These are phyloP conservation scores for Parasteatoda tepidariorum DNA, from an alignment of 1,140 invertebrate species.

Conservation along the genomic window DNA sequence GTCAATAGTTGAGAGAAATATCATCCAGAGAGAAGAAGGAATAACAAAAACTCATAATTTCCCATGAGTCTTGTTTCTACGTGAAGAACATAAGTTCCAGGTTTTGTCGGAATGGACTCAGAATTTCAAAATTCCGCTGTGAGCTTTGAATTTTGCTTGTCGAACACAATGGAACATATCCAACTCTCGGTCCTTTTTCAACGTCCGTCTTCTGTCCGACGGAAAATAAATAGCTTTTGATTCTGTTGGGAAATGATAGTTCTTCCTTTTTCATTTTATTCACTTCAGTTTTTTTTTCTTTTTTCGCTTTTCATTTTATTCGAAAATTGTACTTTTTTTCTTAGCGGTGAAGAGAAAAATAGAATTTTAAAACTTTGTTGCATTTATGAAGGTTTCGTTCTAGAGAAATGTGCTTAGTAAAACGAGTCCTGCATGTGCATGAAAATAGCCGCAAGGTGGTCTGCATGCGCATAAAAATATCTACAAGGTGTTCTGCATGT, in stretches of 20 bases:
- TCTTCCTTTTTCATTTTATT: slow-evolving; percentile 4
- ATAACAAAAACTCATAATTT: slow-evolving; percentile 42
- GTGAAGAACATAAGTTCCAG: slow-evolving; percentile 59
- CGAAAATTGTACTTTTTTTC: neutral
- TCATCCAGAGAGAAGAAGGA: neutral
- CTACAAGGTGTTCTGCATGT: too few relatives aligned
- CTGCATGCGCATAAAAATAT: too few relatives aligned
- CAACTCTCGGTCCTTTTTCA: slow-evolving; percentile 57
- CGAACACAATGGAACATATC: slow-evolving; percentile 55
- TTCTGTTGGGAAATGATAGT: slow-evolving; percentile 31
- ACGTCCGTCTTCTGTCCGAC: slow-evolving; percentile 50
- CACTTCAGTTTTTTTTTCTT: slow-evolving; percentile 2
- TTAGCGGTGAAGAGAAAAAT: too few relatives aligned
- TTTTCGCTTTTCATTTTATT: neutral
- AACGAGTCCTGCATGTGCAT: neutral
- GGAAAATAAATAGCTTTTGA: slow-evolving; percentile 41
- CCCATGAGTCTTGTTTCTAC: slow-evolving; percentile 52
- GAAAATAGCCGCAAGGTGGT: too few relatives aligned
- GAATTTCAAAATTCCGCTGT: slow-evolving; percentile 54
- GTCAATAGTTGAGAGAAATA: neutral
- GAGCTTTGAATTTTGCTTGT: slow-evolving; percentile 53
- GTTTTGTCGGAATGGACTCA: slow-evolving; percentile 27
- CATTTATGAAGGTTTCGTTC: neutral
- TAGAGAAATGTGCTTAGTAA: neutral
- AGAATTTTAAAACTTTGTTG: neutral